A percentile compares a stretch with the other conserved stretches of the same genome.
Evolutionary conservation across 2,888 invertebrate species (phyloP).

Genomic region (Shargacucullia verbasci): DNA sequence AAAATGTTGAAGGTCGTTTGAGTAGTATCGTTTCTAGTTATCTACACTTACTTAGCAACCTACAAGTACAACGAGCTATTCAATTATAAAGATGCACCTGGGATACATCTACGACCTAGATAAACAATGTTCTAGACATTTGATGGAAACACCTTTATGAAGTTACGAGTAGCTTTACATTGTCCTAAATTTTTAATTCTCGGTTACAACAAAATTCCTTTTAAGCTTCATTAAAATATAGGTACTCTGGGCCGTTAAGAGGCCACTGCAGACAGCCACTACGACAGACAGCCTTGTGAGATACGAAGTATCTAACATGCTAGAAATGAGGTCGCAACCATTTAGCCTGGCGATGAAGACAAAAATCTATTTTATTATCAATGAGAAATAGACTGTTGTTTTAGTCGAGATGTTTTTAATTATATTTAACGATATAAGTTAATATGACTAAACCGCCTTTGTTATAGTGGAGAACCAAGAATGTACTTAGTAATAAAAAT

Average conservation of each 20-base stretch:
- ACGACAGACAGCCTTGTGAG: constrained; percentile 30
- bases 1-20: too few species aligned
- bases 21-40: too few species aligned
- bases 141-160: too few species aligned
- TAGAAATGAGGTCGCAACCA: constrained; percentile 22
- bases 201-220: constrained; percentile 11
- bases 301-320: constrained; percentile 31
- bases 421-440: not conserved
- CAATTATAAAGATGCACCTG: too few species aligned
- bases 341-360: constrained; percentile 6
- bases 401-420: not conserved
- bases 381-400: not conserved
- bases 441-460: not conserved
- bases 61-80: too few species aligned
- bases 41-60: too few species aligned
- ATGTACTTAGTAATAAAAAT: constrained; percentile 16
- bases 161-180: constrained; percentile 2
- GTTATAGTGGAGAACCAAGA: constrained; percentile 18
- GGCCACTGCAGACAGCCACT: constrained; percentile 14
- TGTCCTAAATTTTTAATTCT: constrained; percentile 3
- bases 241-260: constrained; percentile 25
- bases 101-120: not conserved
- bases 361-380: constrained; percentile 12
- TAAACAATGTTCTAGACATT: not conserved
- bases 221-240: constrained; percentile 20